Evolutionary conservation across 2,888 invertebrate genomes (phyloP).

Genomic region (Cephus sareptanus): DNA sequence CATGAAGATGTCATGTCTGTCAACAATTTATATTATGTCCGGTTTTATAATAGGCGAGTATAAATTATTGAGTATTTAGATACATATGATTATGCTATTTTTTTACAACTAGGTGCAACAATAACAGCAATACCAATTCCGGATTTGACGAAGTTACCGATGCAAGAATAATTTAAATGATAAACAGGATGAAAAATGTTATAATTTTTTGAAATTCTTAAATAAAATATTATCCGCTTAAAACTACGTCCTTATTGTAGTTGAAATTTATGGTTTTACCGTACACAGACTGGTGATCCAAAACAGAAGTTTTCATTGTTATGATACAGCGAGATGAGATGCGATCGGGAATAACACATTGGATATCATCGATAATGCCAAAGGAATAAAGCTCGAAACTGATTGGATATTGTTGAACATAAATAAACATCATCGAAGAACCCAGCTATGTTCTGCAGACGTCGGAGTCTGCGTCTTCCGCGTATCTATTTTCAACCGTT

Average conservation of each 20-base stretch:
- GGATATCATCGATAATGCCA: conserved; percentile 1
- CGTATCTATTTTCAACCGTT: conserved; percentile 38
- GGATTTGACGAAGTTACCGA: conserved; percentile 43
- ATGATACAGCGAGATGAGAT: neutral
- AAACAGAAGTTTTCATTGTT: neutral
- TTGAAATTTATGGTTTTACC: neutral
- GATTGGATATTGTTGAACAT: conserved; percentile 11
- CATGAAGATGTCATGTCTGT: conserved; percentile 31
- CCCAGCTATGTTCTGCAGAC: conserved; percentile 13
- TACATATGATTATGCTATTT: neutral
- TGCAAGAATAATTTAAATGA: conserved; percentile 34
- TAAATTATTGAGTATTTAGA: conserved; percentile 11
- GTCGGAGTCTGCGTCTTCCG: conserved; percentile 33
- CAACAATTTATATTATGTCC: conserved; percentile 30
- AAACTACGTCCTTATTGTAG: neutral
- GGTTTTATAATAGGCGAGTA: conserved; percentile 36
- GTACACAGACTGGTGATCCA: neutral
- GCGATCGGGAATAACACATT: neutral
- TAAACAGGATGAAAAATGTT: neutral
- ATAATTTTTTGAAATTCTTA: neutral
- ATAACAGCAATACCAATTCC: conserved; percentile 37
- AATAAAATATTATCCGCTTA: neutral
- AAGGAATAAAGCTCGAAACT: neutral
- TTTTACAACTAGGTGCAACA: conserved; percentile 32
- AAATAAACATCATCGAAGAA: conserved; percentile 27